A percentile compares a stretch with the other conserved stretches of the same genome.
Evolutionary conservation across 2,888 invertebrate species (phyloP).

Genomic region (Lepidonotus clava): DNA sequence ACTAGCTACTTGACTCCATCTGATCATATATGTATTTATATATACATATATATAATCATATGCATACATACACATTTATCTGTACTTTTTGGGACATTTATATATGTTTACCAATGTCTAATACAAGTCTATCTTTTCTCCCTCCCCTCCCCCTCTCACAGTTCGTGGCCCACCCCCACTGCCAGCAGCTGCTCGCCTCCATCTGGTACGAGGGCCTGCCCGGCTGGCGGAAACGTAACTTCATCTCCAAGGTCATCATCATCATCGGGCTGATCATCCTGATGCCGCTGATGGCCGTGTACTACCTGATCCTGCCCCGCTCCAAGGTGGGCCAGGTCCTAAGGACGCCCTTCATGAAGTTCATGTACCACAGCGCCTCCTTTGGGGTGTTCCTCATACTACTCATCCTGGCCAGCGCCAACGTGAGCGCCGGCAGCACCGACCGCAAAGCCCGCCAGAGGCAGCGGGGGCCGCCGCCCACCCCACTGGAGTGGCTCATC

Average conservation of each 20-base stretch:
- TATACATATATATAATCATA: too few relatives aligned
- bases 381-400: conserved; percentile 83
- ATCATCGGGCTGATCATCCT: conserved; percentile 80
- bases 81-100: too few relatives aligned
- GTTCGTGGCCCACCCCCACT: conserved; percentile 84
- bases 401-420: conserved; percentile 81
- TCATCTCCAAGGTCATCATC: conserved; percentile 79
- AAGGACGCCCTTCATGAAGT: conserved; percentile 83
- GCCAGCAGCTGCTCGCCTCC: conserved; percentile 83
- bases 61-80: too few relatives aligned
- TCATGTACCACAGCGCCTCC: conserved; percentile 83
- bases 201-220: conserved; percentile 83
- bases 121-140: neutral
- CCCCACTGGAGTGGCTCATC: conserved; percentile 82
- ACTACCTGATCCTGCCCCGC: conserved; percentile 82
- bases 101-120: too few relatives aligned
- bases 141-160: conserved; percentile 69
- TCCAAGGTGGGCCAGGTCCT: conserved; percentile 82
- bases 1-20: too few relatives aligned
- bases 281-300: conserved; percentile 81
- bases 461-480: conserved; percentile 82
- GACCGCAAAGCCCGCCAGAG: conserved; percentile 74
- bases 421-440: conserved; percentile 72
- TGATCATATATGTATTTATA: too few relatives aligned
- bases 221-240: conserved; percentile 81